Evolutionary conservation across 2,113 vertebrate genomes (phyloP).

Genomic region (Petaurus breviceps): DNA sequence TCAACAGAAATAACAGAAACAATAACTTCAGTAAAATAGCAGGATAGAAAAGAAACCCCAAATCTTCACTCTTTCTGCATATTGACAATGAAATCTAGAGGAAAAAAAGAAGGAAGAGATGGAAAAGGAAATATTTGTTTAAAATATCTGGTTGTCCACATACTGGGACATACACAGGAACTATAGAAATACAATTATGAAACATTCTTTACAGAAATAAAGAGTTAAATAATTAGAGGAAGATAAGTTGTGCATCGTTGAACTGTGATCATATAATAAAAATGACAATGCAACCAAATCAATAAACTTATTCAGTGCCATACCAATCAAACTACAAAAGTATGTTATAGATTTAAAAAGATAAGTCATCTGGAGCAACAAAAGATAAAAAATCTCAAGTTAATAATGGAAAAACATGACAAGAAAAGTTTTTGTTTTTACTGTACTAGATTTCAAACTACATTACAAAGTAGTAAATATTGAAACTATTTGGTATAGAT

Average conservation of each 20-base stretch:
- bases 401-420: background rate
- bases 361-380: background rate
- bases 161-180: background rate
- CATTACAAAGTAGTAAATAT: background rate
- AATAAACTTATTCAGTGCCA: background rate
- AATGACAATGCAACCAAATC: background rate
- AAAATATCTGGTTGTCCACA: background rate
- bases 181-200: background rate
- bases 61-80: background rate
- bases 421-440: background rate
- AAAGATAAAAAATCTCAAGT: background rate
- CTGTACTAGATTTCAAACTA: background rate
- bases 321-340: background rate
- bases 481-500: background rate
- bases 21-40: background rate
- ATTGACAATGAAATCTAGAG: background rate
- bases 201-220: background rate
- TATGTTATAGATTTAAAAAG: background rate
- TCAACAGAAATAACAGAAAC: background rate
- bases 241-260: background rate
- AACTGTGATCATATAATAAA: background rate
- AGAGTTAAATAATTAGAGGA: background rate
- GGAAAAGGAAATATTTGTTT: background rate
- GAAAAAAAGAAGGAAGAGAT: background rate
- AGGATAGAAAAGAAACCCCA: background rate